Conservation (phyloP, 2,113 vertebrate genomes). For the Pelecanoides urinatrix region DNA sequence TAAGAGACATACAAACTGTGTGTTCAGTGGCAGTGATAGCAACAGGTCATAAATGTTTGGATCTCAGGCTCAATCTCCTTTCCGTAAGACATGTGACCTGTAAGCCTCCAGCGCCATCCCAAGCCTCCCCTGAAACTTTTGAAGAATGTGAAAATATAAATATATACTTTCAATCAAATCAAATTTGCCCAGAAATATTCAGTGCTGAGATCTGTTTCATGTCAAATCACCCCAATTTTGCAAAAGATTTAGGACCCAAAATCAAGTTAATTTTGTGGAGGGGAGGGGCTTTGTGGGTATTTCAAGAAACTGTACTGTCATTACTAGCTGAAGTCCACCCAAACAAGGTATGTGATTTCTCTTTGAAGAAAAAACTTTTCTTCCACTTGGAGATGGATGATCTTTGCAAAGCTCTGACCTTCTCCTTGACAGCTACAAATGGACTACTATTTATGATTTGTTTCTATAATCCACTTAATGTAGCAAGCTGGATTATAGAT, state of each 20-base stretch:
- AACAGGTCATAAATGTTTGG: not conserved
- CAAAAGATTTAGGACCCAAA: not conserved
- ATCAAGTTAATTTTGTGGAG: not conserved
- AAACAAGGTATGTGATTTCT: not conserved
- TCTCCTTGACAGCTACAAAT: slow-evolving; percentile 53
- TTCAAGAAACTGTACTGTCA: not conserved
- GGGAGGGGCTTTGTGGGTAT: not conserved
- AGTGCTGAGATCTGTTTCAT: not conserved
- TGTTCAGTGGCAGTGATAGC: not conserved
- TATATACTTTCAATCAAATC: not conserved
- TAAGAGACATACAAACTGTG: not conserved
- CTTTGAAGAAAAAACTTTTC: not conserved
- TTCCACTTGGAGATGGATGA: slow-evolving; percentile 25
- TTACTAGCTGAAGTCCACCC: not conserved
- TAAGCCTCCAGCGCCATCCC: not conserved
- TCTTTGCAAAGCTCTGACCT: slow-evolving; percentile 60
- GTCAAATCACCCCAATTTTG: not conserved
- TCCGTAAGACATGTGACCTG: not conserved
- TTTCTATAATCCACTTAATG: slow-evolving; percentile 61
- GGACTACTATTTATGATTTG: slow-evolving; percentile 50
- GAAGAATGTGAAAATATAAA: not conserved
- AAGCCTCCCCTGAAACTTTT: not conserved
- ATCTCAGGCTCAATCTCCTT: not conserved
- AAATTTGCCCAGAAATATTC: not conserved
- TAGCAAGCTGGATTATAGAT: slow-evolving; percentile 35